Conservation (phyloP, 1,140 invertebrate species). For the Drosophila oshimai region DNA sequence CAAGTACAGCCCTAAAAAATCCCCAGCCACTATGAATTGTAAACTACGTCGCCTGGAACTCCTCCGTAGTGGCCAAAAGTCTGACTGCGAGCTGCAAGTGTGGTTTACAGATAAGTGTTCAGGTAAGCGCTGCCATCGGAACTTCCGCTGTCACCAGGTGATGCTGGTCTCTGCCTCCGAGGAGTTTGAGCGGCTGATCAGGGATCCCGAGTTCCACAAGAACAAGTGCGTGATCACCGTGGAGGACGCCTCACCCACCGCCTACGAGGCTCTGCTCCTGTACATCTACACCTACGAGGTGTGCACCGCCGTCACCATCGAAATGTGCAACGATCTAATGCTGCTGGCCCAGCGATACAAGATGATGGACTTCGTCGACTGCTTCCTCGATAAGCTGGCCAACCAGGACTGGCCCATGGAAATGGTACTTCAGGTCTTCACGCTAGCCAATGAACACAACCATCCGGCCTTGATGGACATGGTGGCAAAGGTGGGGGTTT, state of each 20-base stretch:
- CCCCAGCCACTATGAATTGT: constrained; percentile 44
- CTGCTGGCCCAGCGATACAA: constrained; percentile 32
- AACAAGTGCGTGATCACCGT: constrained; percentile 23
- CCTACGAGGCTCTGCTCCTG: constrained; percentile 47
- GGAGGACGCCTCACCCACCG: constrained; percentile 46
- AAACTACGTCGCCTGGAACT: constrained; percentile 58
- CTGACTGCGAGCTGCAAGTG: constrained; percentile 58
- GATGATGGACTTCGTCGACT: constrained; percentile 42
- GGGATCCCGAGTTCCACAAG: constrained; percentile 12
- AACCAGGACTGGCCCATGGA: constrained; percentile 37
- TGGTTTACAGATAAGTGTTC: constrained; percentile 3
- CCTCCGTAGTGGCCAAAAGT: constrained; percentile 31
- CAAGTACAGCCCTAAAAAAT: constrained; percentile 8
- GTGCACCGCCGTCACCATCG: constrained; percentile 27
- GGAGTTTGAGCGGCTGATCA: constrained; percentile 42
- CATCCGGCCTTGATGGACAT: constrained; percentile 20
- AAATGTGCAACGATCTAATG: constrained; percentile 40
- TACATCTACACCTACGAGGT: constrained; percentile 67
- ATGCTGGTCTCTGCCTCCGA: constrained; percentile 49
- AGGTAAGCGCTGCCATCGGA: neutral
- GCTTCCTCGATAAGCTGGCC: constrained; percentile 32
- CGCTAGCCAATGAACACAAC: constrained; percentile 33
- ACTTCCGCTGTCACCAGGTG: constrained; percentile 46
- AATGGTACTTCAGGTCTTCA: constrained; percentile 41
- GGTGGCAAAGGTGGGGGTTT: constrained; percentile 20